phyloP scores from a whole-genome alignment of 1,140 invertebrate species.

The Cyphomyrmex costatus region DNA sequence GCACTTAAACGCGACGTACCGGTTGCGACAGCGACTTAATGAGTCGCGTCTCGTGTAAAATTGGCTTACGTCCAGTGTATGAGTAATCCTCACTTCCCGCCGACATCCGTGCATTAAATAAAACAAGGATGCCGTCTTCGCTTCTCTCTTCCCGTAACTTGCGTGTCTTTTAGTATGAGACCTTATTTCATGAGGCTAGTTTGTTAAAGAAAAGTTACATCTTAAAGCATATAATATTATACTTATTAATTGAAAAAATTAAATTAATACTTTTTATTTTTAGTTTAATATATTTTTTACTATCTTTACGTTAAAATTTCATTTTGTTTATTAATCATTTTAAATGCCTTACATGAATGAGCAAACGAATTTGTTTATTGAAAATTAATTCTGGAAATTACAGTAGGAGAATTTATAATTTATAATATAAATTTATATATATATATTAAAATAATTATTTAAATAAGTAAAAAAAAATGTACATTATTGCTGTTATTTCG shows the following conservation, averaged over 20 bases:
- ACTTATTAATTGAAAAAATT: not conserved
- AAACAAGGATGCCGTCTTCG: constrained; percentile 62
- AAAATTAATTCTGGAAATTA: not conserved
- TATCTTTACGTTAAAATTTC: not conserved
- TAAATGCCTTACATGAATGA: not conserved
- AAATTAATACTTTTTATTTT: not conserved
- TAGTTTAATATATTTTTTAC: not conserved
- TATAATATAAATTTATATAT: not conserved
- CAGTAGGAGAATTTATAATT: not conserved
- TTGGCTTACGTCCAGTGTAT: constrained; percentile 78
- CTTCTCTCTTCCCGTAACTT: not conserved
- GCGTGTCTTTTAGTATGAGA: not conserved
- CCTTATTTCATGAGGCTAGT: constrained; percentile 9
- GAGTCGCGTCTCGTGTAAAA: constrained; percentile 79
- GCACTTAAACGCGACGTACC: constrained; percentile 56
- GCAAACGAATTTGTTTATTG: not conserved
- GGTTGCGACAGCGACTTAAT: constrained; percentile 75
- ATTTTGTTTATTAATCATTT: not conserved
- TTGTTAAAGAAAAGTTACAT: not conserved
- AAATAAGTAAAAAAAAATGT: no score
- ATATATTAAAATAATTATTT: not conserved
- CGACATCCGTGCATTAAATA: constrained; percentile 70
- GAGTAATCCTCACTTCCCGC: constrained; percentile 79
- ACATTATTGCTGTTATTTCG: not conserved
- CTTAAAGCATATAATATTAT: not conserved